Base-by-base conservation (phyloP, 2,888 invertebrate genomes). In the Sabellastarte sp. region DNA sequence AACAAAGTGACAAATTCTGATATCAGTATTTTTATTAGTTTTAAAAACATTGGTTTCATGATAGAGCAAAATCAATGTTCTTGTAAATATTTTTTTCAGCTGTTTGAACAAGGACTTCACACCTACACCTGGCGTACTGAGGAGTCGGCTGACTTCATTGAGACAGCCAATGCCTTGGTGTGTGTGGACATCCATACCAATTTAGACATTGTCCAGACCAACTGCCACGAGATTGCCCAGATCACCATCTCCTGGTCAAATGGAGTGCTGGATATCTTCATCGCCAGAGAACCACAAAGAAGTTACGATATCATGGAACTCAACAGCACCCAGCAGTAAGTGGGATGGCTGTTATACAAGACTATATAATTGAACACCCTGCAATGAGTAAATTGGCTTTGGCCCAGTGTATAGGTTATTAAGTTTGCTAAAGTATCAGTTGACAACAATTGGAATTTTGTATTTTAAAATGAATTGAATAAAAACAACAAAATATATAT, bases 81-180 rank as follows among this genome's bases (percentile, higher is more conserved):
- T n/a, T n/a, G n/a, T n/a, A n/a, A n/a, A 41, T 53, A 5, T 26
- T 26, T 15, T 26, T 53, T 66, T 20, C 73, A 83, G 83, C 64
- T 83, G 61, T 75, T 83, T 69, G 79, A 80, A 51, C 76, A 80
- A 70, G 83, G 83, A 24, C 68, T 81, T 29, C 73, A 76, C 59
- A 74, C 77, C 53, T 77, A 73, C 61, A 83, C 80, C 4, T 84
- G 84, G 84, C 78, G 78, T 61, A 82, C 80, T 72, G 79, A 80
- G 63, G 82, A 84, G 63, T 79, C 79, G 24, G 77, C 76, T 20
- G 84, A 84, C 70, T 84, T 82, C 67, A 81, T 84, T 30, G 84
- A 84, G 70, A 75, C 76, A 52, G 81, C 82, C 32, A 78, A 78
- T 70, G 75, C 80, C 1, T 73, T 84, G 3, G 81, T 84, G 10